Base-by-base conservation (phyloP, 2,113 vertebrate genomes). In the Pangasianodon gigas region DNA sequence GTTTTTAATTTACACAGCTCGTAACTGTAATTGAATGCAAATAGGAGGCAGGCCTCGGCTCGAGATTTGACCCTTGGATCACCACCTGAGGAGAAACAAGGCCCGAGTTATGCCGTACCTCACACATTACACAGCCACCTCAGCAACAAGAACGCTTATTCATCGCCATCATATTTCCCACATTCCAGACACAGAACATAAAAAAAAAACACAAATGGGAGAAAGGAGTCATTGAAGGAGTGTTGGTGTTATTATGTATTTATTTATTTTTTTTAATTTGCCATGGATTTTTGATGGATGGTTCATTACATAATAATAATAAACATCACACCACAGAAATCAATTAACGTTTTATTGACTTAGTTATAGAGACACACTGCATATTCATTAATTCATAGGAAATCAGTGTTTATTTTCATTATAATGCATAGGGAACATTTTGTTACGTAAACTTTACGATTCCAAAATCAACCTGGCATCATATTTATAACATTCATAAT, bases 1-100 rank as follows among this genome's bases (percentile, higher is more conserved):
- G 52, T 58, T 91, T 92, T 93, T 92, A 41, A 93, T 94, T 94
- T 93, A 86, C 69, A 48, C 89, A 90, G 89, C 91, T 88, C 69
- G 90, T 89, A 90, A 94, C 90, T 71, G 91, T 92, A 93, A 89
- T 88, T 93, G 87, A 94, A 94, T 91, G 89, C 71, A 94, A 93
- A 93, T 90, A 93, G 90, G 58, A 84, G 92, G 92, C 89, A 90
- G 91, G 90, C 92, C 90, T 93, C 91, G 90, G 83, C 88, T 84
- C 19, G 91, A 90, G 91, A 91, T 67, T 81, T 94, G 93, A 96
- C 93, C 94, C 90, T 88, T 94, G 93, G 92, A 91, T 94, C 94
- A 95, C 95, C 93, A 94, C 91, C 48, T 48, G 71, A 75, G 91
- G 71, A 85, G 90, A 92, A 94, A 95, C 92, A 96, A 93, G 93